phyloP scores from a whole-genome alignment of 2,888 invertebrate genomes.

The Tipula helvola region DNA sequence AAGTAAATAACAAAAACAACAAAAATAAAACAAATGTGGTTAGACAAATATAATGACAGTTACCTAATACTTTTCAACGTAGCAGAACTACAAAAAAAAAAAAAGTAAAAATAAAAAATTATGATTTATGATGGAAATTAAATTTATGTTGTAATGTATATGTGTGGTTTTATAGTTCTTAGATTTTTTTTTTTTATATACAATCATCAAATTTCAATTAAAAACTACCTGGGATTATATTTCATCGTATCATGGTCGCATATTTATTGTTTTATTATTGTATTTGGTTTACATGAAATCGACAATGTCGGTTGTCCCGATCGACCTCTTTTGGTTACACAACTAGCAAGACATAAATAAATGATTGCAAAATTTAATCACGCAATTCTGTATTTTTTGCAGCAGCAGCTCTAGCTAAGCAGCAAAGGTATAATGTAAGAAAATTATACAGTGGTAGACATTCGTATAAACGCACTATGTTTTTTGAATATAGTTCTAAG shows the following conservation, averaged over 20 bases:
- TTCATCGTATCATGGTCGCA: neutral
- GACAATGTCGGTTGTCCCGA: neutral
- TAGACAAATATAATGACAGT: constrained; percentile 4
- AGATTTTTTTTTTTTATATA: neutral
- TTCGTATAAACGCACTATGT: too few relatives aligned
- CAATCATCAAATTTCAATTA: neutral
- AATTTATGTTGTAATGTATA: neutral
- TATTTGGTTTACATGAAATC: neutral
- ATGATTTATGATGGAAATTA: constrained; percentile 4
- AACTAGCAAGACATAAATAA: neutral
- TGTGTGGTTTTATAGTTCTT: neutral
- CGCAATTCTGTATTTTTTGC: neutral
- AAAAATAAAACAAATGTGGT: neutral
- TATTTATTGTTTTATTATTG: neutral
- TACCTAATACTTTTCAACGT: neutral
- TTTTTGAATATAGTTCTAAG: too few relatives aligned
- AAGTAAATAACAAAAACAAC: neutral
- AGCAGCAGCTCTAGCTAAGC: neutral
- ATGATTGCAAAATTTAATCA: neutral
- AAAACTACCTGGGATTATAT: neutral
- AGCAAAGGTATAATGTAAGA: neutral
- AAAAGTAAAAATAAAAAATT: neutral
- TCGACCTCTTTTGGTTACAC: neutral
- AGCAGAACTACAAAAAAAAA: neutral
- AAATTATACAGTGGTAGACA: too few relatives aligned